Percentiles rank a stretch among this genome's conserved stretches.
Evolutionary conservation across 1,140 invertebrate genomes (phyloP).

Genomic region (Lepidurus arcticus): DNA sequence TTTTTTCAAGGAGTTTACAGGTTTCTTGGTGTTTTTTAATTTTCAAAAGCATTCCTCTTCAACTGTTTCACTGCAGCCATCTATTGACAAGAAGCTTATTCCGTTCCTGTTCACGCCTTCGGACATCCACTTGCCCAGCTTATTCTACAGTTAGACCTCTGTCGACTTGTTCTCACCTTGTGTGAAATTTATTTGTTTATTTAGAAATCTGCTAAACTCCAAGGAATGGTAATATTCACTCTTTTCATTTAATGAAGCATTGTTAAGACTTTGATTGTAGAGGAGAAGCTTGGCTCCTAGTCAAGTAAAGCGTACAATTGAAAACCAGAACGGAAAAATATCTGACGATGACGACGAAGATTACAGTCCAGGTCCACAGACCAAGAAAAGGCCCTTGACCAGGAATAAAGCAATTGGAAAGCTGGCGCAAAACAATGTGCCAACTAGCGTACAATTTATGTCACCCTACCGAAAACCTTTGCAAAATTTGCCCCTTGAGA

Average conservation of each 20-base stretch:
- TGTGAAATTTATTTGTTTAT: background rate
- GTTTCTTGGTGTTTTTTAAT: no score
- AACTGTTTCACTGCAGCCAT: no score
- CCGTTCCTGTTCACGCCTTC: no score
- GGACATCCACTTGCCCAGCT: no score
- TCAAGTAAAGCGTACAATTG: constrained; percentile 41
- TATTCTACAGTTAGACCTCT: no score
- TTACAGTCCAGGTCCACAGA: constrained; percentile 32
- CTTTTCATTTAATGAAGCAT: no score
- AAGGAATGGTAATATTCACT: no score
- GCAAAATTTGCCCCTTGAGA: constrained; percentile 45
- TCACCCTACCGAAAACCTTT: constrained; percentile 43
- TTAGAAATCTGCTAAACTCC: background rate
- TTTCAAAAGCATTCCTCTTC: no score
- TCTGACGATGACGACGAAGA: constrained; percentile 42
- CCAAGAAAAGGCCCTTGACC: constrained; percentile 34
- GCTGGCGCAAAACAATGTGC: constrained; percentile 32
- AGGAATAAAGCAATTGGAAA: constrained; percentile 40
- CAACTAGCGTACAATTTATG: constrained; percentile 25
- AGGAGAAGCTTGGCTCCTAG: constrained; percentile 53
- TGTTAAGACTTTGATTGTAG: constrained; percentile 35
- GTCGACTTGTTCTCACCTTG: no score
- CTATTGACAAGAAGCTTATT: no score
- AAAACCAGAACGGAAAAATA: constrained; percentile 45
- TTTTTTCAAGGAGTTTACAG: no score